These are phyloP conservation scores for Actinopyga echinites DNA, from an alignment of 53 echinoderm and acorn worm genomes.

Conservation along the genomic window DNA sequence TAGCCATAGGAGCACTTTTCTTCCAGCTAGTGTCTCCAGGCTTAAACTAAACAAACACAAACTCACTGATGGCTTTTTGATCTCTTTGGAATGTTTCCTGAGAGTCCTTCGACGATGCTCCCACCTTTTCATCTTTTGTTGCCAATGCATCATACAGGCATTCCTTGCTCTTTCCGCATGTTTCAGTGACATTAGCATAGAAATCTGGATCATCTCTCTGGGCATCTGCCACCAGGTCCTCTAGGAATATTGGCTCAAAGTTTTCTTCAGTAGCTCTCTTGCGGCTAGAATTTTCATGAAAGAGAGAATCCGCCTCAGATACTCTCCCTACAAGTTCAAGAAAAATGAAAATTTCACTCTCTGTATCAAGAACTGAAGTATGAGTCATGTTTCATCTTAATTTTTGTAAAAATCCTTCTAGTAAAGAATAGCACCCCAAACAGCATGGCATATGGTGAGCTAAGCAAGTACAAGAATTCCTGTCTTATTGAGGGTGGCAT, in stretches of 20 bases:
- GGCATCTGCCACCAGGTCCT: constrained; percentile 51
- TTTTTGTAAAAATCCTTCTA: no score
- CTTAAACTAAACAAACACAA: no score
- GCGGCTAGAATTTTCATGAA: neutral
- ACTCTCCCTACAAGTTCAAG: no score
- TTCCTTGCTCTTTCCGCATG: constrained; percentile 55
- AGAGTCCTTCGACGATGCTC: constrained; percentile 41
- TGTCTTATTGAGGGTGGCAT: no score
- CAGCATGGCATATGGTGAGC: no score
- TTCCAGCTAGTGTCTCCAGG: no score
- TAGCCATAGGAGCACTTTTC: no score
- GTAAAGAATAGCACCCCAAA: no score
- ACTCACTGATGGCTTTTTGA: constrained; percentile 51
- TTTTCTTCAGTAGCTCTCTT: constrained; percentile 45
- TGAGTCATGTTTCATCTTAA: no score
- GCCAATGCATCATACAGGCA: constrained; percentile 82
- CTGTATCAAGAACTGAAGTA: no score
- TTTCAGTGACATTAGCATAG: constrained; percentile 41
- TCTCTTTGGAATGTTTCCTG: constrained; percentile 36
- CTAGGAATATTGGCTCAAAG: constrained; percentile 72
- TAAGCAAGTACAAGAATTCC: no score
- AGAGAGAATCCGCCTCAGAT: no score
- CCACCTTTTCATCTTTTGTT: constrained; percentile 48
- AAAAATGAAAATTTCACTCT: neutral
- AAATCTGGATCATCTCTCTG: constrained; percentile 43